Conservation (phyloP, 37 sponge, comb jelly and placozoan species). For the Diacarnus erythraeanus region DNA sequence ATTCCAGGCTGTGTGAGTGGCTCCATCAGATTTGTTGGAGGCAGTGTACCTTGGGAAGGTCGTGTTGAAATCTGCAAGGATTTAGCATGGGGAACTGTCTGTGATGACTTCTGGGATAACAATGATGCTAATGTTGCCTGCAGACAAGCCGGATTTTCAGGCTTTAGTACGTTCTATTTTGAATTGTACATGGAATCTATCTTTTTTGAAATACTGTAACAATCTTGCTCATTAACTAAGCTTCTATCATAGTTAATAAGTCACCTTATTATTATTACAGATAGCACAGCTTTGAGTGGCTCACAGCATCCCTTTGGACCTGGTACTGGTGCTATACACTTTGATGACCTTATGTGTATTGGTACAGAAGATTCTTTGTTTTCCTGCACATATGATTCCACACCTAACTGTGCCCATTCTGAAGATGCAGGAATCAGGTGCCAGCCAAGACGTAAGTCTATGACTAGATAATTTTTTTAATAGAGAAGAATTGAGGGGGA, state of each 20-base stretch:
- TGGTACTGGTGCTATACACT: slow-evolving; percentile 32
- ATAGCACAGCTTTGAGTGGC: slow-evolving; percentile 1
- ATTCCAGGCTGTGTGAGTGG: slow-evolving; percentile 5
- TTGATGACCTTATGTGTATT: slow-evolving; percentile 30
- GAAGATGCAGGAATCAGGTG: slow-evolving; percentile 56
- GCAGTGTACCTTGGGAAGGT: slow-evolving; percentile 4
- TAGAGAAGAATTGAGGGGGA: background rate
- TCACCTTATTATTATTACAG: background rate
- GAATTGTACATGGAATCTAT: background rate
- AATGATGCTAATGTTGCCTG: slow-evolving; percentile 42
- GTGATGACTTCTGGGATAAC: slow-evolving; percentile 28
- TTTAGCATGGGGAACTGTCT: slow-evolving; percentile 42
- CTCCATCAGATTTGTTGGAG: slow-evolving; percentile 22
- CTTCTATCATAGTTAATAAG: background rate
- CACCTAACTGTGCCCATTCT: slow-evolving; percentile 24
- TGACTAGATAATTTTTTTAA: background rate
- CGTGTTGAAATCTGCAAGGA: slow-evolving; percentile 39
- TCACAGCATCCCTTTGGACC: background rate
- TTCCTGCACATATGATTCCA: background rate
- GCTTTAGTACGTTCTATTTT: background rate
- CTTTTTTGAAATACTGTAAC: background rate
- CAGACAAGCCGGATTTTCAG: slow-evolving; percentile 33
- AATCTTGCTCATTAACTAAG: no score
- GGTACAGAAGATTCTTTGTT: slow-evolving; percentile 22
- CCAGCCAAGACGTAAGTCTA: background rate